These are phyloP conservation scores for Rhabditoides inermis DNA, from an alignment of 2,888 invertebrate genomes.

Conservation along the genomic window DNA sequence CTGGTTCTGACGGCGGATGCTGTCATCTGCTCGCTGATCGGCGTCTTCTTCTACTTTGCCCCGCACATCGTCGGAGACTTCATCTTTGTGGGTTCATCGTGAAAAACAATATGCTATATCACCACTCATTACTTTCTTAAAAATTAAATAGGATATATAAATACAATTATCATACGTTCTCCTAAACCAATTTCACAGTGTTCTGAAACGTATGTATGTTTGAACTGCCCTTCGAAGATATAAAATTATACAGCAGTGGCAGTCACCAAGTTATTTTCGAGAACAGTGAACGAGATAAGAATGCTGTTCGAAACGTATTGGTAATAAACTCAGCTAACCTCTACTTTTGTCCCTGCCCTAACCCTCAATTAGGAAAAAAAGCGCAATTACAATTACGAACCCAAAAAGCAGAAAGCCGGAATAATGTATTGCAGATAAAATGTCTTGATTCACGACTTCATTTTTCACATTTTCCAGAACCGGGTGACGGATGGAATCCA, in stretches of 20 bases:
- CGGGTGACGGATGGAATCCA: constrained; percentile 48
- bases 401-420: not conserved
- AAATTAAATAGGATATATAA: too few relatives aligned
- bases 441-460: not conserved
- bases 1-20: constrained; percentile 26
- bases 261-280: too few relatives aligned
- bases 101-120: too few relatives aligned
- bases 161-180: too few relatives aligned
- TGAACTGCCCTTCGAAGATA: too few relatives aligned
- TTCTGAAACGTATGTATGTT: too few relatives aligned
- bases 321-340: too few relatives aligned
- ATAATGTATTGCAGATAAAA: not conserved
- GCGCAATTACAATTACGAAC: not conserved
- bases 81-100: constrained; percentile 43
- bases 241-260: too few relatives aligned
- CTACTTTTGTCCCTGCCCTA: too few relatives aligned
- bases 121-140: too few relatives aligned
- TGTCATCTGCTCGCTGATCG: constrained; percentile 19
- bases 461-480: constrained; percentile 35
- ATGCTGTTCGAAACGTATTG: not conserved
- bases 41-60: constrained; percentile 29
- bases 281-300: not conserved
- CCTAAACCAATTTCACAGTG: too few relatives aligned
- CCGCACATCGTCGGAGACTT: constrained; percentile 33
- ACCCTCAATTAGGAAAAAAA: too few relatives aligned